phyloP scores from a whole-genome alignment of 1,140 invertebrate genomes.

The Drosophila simulans region DNA sequence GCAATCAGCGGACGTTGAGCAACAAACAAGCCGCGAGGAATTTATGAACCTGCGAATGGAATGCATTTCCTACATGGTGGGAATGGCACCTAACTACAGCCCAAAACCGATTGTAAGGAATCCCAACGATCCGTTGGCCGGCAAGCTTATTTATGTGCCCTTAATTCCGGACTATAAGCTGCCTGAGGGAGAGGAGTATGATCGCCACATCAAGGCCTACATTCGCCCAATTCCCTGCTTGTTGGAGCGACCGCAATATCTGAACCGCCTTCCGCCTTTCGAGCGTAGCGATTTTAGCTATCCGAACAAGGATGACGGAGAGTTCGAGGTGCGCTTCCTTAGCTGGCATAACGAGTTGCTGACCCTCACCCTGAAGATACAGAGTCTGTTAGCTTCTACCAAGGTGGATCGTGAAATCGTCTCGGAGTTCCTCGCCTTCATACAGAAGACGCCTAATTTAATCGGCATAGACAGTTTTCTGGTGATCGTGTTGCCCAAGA shows the following conservation, averaged over 20 bases:
- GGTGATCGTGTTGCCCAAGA: conserved; percentile 78
- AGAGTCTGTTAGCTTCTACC: conserved; percentile 68
- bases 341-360: conserved; percentile 79
- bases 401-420: conserved; percentile 78
- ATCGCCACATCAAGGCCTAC: conserved; percentile 69
- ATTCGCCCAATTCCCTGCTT: conserved; percentile 76
- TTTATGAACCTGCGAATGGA: conserved; percentile 77
- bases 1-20: conserved; percentile 76
- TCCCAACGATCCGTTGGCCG: conserved; percentile 35
- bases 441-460: conserved; percentile 76
- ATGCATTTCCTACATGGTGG: conserved; percentile 76
- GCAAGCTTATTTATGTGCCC: conserved; percentile 71
- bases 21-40: conserved; percentile 68
- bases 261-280: conserved; percentile 78
- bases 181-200: conserved; percentile 62
- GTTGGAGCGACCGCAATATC: conserved; percentile 76
- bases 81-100: conserved; percentile 69
- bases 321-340: conserved; percentile 72
- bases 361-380: conserved; percentile 77
- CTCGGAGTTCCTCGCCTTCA: conserved; percentile 79
- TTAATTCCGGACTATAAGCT: conserved; percentile 81
- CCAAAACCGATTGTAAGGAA: conserved; percentile 51
- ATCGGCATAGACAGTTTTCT: conserved; percentile 81
- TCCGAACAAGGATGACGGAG: conserved; percentile 79
- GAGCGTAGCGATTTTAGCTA: conserved; percentile 75